Conservation (phyloP, 64 coral and sea anemone species). For the Dendronephthya gigantea region DNA sequence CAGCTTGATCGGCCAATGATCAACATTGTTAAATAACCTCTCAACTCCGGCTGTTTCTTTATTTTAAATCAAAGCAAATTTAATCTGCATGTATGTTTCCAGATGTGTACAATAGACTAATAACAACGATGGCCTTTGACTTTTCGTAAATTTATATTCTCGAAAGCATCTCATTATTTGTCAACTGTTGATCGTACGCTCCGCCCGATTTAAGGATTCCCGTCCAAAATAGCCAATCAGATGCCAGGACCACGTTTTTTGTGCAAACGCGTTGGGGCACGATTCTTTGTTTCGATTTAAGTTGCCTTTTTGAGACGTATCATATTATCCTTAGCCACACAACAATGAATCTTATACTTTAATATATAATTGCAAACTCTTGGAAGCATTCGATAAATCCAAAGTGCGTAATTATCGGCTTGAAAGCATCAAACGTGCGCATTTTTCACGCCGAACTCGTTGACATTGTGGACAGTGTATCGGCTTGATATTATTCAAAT, state of each 20-base stretch:
- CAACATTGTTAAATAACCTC: neutral
- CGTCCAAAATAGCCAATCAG: neutral
- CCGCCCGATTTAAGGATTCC: neutral
- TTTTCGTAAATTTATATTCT: neutral
- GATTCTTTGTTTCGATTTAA: neutral
- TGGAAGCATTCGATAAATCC: neutral
- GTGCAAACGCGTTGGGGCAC: neutral
- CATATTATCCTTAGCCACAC: neutral
- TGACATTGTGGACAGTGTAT: neutral
- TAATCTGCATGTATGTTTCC: neutral
- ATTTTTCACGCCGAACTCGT: neutral
- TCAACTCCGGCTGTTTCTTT: neutral
- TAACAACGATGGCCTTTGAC: neutral
- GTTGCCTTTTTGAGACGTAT: neutral
- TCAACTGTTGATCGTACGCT: neutral
- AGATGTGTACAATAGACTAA: neutral
- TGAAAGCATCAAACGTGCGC: neutral
- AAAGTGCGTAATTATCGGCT: neutral
- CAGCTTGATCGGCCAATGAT: neutral
- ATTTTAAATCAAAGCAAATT: neutral
- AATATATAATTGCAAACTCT: neutral
- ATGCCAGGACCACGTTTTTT: neutral
- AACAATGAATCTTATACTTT: neutral
- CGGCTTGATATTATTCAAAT: neutral
- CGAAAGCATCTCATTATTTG: neutral